These are phyloP conservation scores for Zoanthus sansibaricus DNA, from an alignment of 92 coral and sea anemone genomes.

Conservation along the genomic window DNA sequence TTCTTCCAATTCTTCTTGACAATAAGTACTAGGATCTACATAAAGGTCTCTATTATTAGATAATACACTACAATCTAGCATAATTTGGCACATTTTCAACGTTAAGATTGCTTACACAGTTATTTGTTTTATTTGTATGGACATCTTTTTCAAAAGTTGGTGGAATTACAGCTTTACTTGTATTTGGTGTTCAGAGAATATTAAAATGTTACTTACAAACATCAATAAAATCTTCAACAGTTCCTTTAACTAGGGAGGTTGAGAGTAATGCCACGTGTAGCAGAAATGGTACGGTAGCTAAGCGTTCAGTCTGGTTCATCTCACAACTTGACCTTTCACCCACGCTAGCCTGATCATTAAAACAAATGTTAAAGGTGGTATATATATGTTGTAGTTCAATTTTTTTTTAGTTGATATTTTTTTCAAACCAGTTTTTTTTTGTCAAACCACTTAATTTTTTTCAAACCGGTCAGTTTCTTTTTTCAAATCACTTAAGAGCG, in stretches of 20 bases:
- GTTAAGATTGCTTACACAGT: not conserved
- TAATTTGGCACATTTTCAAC: not conserved
- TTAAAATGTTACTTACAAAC: conserved; percentile 73
- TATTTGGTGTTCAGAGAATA: not conserved
- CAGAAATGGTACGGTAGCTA: conserved; percentile 88
- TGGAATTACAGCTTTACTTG: not conserved
- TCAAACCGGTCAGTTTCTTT: too few species aligned
- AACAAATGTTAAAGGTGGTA: not conserved
- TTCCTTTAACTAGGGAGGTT: conserved; percentile 82
- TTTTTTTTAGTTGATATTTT: too few species aligned
- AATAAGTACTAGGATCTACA: too few species aligned
- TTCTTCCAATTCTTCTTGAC: too few species aligned
- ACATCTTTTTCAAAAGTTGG: not conserved
- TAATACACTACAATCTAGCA: too few species aligned
- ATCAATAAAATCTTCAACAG: conserved; percentile 79
- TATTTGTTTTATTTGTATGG: not conserved
- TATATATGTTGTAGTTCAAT: too few species aligned
- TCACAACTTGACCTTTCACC: conserved; percentile 40
- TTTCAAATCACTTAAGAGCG: too few species aligned
- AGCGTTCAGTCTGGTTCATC: conserved; percentile 56
- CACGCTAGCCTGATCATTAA: conserved; percentile 71
- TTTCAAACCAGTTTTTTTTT: too few species aligned
- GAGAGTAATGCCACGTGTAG: conserved; percentile 90
- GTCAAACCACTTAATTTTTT: too few species aligned
- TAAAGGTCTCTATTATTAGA: too few species aligned